Evolutionary conservation across 2,888 invertebrate genomes (phyloP), one percentile per base, ranked within the genome.

Genomic region (Agonum fuliginosum): DNA sequence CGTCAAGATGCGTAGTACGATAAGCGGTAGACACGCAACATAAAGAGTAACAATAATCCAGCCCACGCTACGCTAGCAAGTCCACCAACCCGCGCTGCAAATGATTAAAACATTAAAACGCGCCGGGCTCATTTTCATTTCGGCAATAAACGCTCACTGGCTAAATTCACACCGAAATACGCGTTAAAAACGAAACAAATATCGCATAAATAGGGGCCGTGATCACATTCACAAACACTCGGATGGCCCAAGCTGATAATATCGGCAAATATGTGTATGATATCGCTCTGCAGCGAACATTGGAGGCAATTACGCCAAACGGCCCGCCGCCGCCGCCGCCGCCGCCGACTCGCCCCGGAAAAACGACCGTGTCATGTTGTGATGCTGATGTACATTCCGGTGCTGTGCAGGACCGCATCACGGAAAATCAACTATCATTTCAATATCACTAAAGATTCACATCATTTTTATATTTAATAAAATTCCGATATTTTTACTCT

Each of bases 151-250:
- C 67, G 54, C 17, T 72, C 51, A 30, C 34, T 54, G 37, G 34
- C 17, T 27, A 54, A 37, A 62, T 73, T 73, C 73, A 62, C 74
- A 74, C 74, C 62, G 58, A 74, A 74, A 46, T 58, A 62, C 58
- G 58, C 43, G 62, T 74, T 62, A 74, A 74, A 74, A 74, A 62
- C 62, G 74, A 62, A 62, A 62, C 74, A 74, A 74, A 74, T 74
- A 74, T 58, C 62, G 62, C 74, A 74, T 74, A 74, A 74, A 74
- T 74, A 74, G 74, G 54, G 65, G 62, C 46, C 30, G 62, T 71
- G 58, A 22, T 48, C 69, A 51, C 71, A 48, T 71, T 46, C 46
- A 71, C 71, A 51, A 54, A 54, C 54, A 54, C 54, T 20, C 37
- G 37, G 10, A 12, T 12, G 10, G 37, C 48, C 20, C 24, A n/a